Conservation (phyloP, 2,113 vertebrate genomes). For the Pogonocichla stellata region DNA sequence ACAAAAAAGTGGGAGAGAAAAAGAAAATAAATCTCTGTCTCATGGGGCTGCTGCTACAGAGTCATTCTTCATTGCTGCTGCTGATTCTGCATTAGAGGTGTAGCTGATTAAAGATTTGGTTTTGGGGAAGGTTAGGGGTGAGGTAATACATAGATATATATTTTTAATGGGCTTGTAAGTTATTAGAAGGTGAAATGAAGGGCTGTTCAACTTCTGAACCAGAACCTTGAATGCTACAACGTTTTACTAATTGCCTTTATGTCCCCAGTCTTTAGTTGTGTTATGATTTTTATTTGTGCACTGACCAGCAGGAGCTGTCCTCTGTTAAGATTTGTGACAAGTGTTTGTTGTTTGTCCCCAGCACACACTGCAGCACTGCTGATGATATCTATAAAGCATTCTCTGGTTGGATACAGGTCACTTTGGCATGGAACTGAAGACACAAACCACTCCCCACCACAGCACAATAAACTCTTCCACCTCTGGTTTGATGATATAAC, state of each 20-base stretch:
- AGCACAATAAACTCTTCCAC: not conserved
- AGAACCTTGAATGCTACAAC: not conserved
- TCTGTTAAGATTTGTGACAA: conserved; percentile 11
- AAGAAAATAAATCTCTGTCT: not conserved
- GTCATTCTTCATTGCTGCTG: conserved; percentile 63
- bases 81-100: conserved; percentile 63
- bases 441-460: not conserved
- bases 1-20: not conserved
- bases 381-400: not conserved
- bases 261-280: not conserved
- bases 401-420: not conserved
- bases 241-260: not conserved
- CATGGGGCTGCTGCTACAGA: not conserved
- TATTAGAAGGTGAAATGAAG: conserved; percentile 48
- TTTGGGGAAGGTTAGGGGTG: conserved; percentile 37
- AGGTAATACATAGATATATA: conserved; percentile 21
- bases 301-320: not conserved
- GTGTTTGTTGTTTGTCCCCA: not conserved
- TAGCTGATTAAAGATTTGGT: conserved; percentile 63
- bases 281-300: not conserved
- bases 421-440: not conserved
- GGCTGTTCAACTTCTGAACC: not conserved
- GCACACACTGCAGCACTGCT: not conserved
- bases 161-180: conserved; percentile 47
- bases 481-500: not conserved